Evolutionary conservation across 2,888 invertebrate genomes (phyloP).

Genomic region (Latrodectus elegans): DNA sequence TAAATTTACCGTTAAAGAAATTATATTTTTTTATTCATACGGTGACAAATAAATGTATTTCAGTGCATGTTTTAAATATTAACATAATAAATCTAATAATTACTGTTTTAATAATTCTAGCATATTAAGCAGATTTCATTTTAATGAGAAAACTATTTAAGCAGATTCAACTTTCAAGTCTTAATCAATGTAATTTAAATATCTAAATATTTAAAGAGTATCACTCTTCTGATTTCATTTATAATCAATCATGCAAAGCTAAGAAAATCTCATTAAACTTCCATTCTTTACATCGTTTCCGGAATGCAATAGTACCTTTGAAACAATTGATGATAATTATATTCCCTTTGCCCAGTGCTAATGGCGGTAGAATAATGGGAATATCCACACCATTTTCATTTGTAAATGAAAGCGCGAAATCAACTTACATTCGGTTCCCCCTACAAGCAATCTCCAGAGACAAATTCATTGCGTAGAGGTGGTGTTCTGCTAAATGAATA

Average conservation of each 20-base stretch:
- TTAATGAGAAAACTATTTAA: too few relatives aligned
- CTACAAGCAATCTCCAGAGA: slow-evolving; percentile 37
- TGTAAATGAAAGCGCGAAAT: slow-evolving; percentile 57
- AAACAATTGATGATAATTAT: slow-evolving; percentile 60
- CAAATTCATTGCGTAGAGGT: background rate
- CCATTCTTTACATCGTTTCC: slow-evolving; percentile 40
- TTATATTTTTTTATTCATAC: too few relatives aligned
- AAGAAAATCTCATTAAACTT: slow-evolving; percentile 43
- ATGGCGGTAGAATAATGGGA: slow-evolving; percentile 37
- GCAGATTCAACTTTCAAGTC: too few relatives aligned
- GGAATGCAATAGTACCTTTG: slow-evolving; percentile 4
- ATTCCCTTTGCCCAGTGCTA: slow-evolving; percentile 24
- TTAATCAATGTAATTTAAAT: too few relatives aligned
- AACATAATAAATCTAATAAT: too few relatives aligned
- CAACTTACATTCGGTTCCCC: slow-evolving; percentile 35
- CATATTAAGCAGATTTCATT: too few relatives aligned
- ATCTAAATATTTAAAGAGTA: too few relatives aligned
- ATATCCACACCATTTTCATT: slow-evolving; percentile 66
- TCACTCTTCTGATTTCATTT: too few relatives aligned
- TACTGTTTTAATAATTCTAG: too few relatives aligned
- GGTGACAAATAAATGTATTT: too few relatives aligned
- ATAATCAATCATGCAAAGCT: background rate
- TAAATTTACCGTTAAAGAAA: too few relatives aligned
- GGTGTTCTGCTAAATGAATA: slow-evolving; percentile 53
- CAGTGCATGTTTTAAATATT: too few relatives aligned